Evolutionary conservation across 2,888 invertebrate species (phyloP).

Genomic region (Drosophila neonasuta): DNA sequence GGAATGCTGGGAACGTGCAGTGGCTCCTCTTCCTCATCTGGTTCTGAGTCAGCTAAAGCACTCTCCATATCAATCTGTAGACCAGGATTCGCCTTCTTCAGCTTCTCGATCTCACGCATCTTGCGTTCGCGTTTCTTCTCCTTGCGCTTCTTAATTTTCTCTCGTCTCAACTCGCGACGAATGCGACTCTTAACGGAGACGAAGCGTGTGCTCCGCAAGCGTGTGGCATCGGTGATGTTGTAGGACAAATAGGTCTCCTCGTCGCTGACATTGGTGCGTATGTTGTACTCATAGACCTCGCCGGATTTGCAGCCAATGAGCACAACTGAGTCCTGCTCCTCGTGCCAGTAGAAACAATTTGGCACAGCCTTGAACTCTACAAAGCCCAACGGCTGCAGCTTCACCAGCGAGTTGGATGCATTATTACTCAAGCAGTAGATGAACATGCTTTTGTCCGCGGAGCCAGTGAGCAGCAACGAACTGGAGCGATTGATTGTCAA

Average conservation of each 20-base stretch:
- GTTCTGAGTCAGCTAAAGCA: constrained; percentile 85
- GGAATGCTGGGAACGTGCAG: constrained; percentile 84
- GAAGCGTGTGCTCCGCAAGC: constrained; percentile 82
- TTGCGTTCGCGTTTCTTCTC: constrained; percentile 83
- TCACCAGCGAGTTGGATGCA: constrained; percentile 81
- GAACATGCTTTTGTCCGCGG: constrained; percentile 88
- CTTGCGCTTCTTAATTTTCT: constrained; percentile 84
- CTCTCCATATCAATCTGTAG: constrained; percentile 85
- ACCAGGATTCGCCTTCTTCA: constrained; percentile 84
- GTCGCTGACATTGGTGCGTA: constrained; percentile 82
- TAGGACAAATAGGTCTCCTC: constrained; percentile 81
- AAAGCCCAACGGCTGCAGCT: constrained; percentile 86
- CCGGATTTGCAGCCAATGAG: constrained; percentile 84
- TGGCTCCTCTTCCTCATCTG: constrained; percentile 83
- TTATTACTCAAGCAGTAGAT: constrained; percentile 83
- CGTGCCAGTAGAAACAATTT: constrained; percentile 86
- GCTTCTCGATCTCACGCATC: constrained; percentile 84
- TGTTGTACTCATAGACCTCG: constrained; percentile 83
- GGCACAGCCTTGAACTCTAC: constrained; percentile 86
- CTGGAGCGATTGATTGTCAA: constrained; percentile 85
- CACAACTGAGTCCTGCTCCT: constrained; percentile 73
- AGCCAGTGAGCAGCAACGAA: constrained; percentile 86
- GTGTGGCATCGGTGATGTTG: constrained; percentile 73
- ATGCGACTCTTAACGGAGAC: constrained; percentile 85
- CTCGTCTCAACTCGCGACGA: constrained; percentile 84